These are phyloP conservation scores for Psix sp. DNA, from an alignment of 1,140 invertebrate genomes.

Conservation along the genomic window DNA sequence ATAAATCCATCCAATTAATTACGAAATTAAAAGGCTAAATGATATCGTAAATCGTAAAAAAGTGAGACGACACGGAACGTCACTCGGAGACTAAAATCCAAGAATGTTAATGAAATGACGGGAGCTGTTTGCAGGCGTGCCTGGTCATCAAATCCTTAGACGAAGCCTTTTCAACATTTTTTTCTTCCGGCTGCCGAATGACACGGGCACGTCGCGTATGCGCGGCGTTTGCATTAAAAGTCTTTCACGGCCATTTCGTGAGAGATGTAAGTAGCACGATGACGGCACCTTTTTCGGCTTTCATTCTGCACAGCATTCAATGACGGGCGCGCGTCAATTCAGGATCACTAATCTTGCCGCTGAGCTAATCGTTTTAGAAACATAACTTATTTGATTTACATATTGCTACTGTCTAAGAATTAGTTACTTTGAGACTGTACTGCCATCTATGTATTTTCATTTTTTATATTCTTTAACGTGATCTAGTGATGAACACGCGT, in stretches of 20 bases:
- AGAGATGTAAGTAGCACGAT: slow-evolving; percentile 34
- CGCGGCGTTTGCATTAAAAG: slow-evolving; percentile 30
- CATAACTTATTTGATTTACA: background rate
- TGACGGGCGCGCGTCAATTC: slow-evolving; percentile 14
- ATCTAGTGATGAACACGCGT: no score
- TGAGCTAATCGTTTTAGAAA: slow-evolving; percentile 2
- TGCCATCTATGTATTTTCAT: no score
- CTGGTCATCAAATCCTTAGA: slow-evolving; percentile 47
- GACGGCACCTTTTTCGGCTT: slow-evolving; percentile 41
- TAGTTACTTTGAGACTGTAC: no score
- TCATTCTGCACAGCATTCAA: slow-evolving; percentile 26
- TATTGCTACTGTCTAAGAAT: no score
- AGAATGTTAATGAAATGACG: slow-evolving; percentile 47
- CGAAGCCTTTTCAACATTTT: slow-evolving; percentile 40
- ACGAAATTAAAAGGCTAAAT: slow-evolving; percentile 24
- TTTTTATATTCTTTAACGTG: no score
- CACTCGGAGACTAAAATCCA: slow-evolving; percentile 26
- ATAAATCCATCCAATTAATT: slow-evolving; percentile 51
- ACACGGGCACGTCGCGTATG: slow-evolving; percentile 33
- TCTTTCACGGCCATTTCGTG: slow-evolving; percentile 26
- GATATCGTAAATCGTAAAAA: slow-evolving; percentile 44
- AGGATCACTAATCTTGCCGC: slow-evolving; percentile 9
- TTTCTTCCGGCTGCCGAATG: slow-evolving; percentile 42
- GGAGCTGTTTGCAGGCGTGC: slow-evolving; percentile 24
- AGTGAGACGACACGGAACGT: slow-evolving; percentile 29